These are phyloP conservation scores for Hipposideros larvatus DNA, from an alignment of 2,797 vertebrate species.

Conservation along the genomic window DNA sequence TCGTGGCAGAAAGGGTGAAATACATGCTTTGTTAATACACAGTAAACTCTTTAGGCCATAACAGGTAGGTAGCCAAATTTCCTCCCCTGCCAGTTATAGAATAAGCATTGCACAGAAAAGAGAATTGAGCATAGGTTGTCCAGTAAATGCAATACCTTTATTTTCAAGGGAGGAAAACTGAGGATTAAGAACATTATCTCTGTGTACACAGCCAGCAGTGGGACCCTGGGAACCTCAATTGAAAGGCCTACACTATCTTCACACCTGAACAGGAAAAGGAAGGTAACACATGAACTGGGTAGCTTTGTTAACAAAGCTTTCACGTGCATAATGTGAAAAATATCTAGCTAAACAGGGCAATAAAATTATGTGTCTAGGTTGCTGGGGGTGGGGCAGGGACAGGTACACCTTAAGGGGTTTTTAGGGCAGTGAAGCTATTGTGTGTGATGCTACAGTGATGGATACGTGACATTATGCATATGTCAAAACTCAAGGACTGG, in stretches of 20 bases:
- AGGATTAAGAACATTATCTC: background rate
- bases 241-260: background rate
- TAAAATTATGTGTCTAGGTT: background rate
- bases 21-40: background rate
- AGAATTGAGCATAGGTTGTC: background rate
- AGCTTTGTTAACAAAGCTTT: background rate
- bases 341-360: background rate
- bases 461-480: background rate
- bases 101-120: background rate
- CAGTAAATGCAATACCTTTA: background rate
- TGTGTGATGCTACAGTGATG: background rate
- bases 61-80: background rate
- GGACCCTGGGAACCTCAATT: background rate
- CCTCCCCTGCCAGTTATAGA: background rate
- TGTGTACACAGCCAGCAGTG: background rate
- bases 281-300: background rate
- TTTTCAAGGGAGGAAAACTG: background rate
- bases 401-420: background rate
- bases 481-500: background rate
- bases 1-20: conserved; percentile 50
- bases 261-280: background rate
- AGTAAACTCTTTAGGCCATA: background rate
- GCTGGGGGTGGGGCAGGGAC: no score
- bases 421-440: background rate
- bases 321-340: background rate